These are phyloP conservation scores for Leucoraja erinaceus DNA, from an alignment of 2,113 vertebrate genomes.

Conservation along the genomic window DNA sequence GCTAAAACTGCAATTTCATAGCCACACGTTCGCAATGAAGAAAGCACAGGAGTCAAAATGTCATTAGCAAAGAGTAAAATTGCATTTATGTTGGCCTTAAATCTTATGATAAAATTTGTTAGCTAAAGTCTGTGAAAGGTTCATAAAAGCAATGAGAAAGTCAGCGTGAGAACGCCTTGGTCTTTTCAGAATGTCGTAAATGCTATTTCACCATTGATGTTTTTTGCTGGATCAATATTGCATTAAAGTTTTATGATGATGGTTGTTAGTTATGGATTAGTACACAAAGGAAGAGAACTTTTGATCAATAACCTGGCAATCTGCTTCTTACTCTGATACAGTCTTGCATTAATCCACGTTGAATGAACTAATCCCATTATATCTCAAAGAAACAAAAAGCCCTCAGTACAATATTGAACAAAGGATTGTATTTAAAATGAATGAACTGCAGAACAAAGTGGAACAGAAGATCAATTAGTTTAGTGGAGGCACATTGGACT, in stretches of 20 bases:
- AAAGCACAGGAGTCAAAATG: not conserved
- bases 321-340: not conserved
- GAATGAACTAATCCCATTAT: not conserved
- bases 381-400: not conserved
- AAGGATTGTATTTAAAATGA: not conserved
- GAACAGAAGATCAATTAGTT: not conserved
- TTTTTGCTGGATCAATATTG: conserved; percentile 19
- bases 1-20: not conserved
- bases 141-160: not conserved
- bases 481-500: not conserved
- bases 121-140: not conserved
- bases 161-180: not conserved
- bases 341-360: not conserved
- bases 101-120: not conserved
- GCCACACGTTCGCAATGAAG: not conserved
- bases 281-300: not conserved
- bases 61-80: too few species aligned
- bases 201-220: not conserved
- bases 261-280: not conserved
- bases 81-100: not conserved
- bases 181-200: not conserved
- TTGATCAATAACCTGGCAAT: conserved; percentile 15
- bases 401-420: not conserved
- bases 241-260: conserved; percentile 1
- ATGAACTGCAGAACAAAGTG: not conserved